A percentile compares a stretch with the other conserved stretches of the same genome.
Evolutionary conservation across 2,797 vertebrate genomes (phyloP).

Genomic region (Coregonus suidteri): DNA sequence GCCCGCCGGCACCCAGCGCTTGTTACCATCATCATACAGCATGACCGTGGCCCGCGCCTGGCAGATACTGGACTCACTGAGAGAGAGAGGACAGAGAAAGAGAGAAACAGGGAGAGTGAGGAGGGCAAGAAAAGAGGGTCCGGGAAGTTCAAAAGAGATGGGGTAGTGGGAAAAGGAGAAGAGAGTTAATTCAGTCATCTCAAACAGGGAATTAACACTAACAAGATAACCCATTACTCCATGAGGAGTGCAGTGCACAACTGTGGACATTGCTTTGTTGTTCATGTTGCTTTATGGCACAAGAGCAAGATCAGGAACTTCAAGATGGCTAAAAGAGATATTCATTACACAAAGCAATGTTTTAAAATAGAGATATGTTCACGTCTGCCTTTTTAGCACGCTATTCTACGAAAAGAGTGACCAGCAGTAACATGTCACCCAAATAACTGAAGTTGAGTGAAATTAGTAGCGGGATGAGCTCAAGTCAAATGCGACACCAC

Average conservation of each 20-base stretch:
- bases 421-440: too few relatives aligned
- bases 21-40: conserved; percentile 90
- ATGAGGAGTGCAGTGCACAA: background rate
- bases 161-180: background rate
- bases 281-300: background rate
- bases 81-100: background rate
- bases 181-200: background rate
- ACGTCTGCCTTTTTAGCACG: background rate
- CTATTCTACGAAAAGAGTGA: too few relatives aligned
- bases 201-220: background rate
- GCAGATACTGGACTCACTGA: conserved; percentile 93
- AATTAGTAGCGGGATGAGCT: too few relatives aligned
- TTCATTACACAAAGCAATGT: background rate
- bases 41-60: conserved; percentile 94
- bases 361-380: background rate
- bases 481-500: too few relatives aligned
- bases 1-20: conserved; percentile 91
- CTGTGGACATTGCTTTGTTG: too few relatives aligned
- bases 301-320: background rate
- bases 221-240: background rate
- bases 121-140: background rate
- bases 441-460: too few relatives aligned
- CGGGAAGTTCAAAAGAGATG: background rate
- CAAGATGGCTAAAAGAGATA: background rate
- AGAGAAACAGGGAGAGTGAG: background rate